These are phyloP conservation scores for Teleopsis dalmanni DNA, from an alignment of 1,140 invertebrate genomes.

Conservation along the genomic window DNA sequence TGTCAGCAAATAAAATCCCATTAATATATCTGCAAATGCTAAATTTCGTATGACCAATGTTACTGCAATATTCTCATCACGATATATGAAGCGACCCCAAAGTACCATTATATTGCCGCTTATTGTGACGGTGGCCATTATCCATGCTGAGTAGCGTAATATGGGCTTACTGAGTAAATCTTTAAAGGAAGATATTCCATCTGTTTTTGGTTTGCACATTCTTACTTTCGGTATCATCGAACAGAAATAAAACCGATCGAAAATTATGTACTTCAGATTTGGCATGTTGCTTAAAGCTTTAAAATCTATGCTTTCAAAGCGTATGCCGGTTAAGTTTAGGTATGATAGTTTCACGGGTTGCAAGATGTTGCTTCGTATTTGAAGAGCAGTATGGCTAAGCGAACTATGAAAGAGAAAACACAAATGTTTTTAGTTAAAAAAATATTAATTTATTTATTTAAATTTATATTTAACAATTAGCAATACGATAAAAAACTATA, in stretches of 20 bases:
- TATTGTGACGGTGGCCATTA: constrained; percentile 60
- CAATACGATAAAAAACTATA: background rate
- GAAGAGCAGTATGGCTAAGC: constrained; percentile 27
- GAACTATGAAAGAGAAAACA: constrained; percentile 17
- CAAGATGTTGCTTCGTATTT: constrained; percentile 23
- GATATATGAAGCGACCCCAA: constrained; percentile 56
- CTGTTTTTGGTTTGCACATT: constrained; percentile 58
- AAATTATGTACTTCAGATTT: constrained; percentile 54
- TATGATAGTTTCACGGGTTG: constrained; percentile 31
- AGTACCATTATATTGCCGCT: constrained; percentile 62
- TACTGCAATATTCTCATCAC: constrained; percentile 53
- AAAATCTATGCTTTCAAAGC: constrained; percentile 50
- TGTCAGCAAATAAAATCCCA: constrained; percentile 68
- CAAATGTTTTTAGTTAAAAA: background rate
- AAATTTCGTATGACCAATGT: constrained; percentile 65
- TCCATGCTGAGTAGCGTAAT: constrained; percentile 62
- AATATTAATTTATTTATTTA: background rate
- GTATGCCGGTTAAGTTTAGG: constrained; percentile 50
- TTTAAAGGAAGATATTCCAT: constrained; percentile 63
- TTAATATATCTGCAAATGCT: constrained; percentile 68
- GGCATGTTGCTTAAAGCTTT: constrained; percentile 48
- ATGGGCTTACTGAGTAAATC: constrained; percentile 58
- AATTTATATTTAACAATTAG: too few species aligned
- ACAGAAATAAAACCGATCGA: constrained; percentile 66
- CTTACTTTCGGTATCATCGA: constrained; percentile 54